phyloP scores from a whole-genome alignment of 2,113 vertebrate genomes.

The Ameiurus melas region DNA sequence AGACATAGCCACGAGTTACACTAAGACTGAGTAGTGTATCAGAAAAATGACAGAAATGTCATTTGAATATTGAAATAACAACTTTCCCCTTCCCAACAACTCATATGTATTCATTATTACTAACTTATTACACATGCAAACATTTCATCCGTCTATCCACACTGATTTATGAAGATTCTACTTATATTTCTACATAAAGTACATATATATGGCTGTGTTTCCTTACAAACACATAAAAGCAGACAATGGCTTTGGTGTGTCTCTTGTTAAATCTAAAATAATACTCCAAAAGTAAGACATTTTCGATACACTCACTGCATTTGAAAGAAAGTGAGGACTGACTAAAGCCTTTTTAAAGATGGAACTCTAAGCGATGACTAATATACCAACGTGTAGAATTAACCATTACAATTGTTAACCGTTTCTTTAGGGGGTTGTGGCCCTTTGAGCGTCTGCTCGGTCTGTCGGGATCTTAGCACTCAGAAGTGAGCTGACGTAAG shows the following conservation, averaged over 20 bases:
- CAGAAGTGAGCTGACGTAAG: conserved; percentile 88
- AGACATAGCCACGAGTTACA: not conserved
- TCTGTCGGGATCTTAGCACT: conserved; percentile 78
- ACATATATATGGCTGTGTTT: conserved; percentile 11
- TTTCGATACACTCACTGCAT: not conserved
- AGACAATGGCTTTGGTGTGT: not conserved
- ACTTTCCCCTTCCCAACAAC: not conserved
- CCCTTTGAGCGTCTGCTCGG: conserved; percentile 62
- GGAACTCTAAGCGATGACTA: not conserved
- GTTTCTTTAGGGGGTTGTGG: conserved; percentile 60
- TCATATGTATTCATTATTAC: not conserved
- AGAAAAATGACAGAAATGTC: not conserved
- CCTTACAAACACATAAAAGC: not conserved
- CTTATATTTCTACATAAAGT: not conserved
- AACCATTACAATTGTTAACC: not conserved
- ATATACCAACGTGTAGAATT: not conserved
- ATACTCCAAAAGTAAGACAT: no score
- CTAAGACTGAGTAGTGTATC: not conserved
- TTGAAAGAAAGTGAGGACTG: not conserved
- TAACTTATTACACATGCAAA: not conserved
- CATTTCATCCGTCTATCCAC: not conserved
- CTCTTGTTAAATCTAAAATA: not conserved
- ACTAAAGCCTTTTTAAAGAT: not conserved
- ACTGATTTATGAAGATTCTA: not conserved
- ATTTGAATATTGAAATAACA: not conserved